Evolutionary conservation across 1,140 invertebrate genomes (phyloP), one percentile per base, ranked within the genome.

Genomic region (Papilio polyxenes): DNA sequence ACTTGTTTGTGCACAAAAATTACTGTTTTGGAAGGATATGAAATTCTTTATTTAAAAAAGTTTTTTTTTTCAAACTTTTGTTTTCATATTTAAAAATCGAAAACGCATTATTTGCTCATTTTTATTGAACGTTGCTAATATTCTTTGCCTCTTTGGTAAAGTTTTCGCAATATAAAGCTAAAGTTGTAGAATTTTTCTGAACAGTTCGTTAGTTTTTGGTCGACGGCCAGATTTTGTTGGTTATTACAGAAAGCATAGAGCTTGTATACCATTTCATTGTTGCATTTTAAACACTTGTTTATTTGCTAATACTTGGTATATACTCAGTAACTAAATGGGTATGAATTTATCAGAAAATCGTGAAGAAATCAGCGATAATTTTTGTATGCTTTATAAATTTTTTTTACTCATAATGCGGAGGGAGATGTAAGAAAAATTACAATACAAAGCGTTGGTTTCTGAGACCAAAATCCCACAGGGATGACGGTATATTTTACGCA

Each of bases 111-210:
- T 69, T 69, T 37, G 23, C 23, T 2, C 13, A 2, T 31, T 69
- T 69, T 11, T 23, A 23, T 65, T 69, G 6, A 69, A 69, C 23
- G 65, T 31, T 15, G 65, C 65, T 40, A 72, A 72, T 31, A 65
- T 65, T 40, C 31, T 72, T 72, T 37, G 65, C 11, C 31, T 72
- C 65, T 13, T 4, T 5, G 65, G 23, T 37, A 6, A 72, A 72
- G 65, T 72, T 72, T 72, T 72, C 65, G 65, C 65, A 72, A 65
- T 31, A 31, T 65, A 65, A 72, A 4, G 37, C 65, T 72, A 37
- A 72, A 40, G 10, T 72, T 72, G 65, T 72, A 15, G 4, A 8
- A 8, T 15, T 72, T 72, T 72, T 37, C 13, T 7, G 11, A 65
- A 65, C 62, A 72, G 23, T 72, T 72, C 31, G 31, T 72, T 40